Base-by-base conservation (phyloP, 2,888 invertebrate species). In the Stramonita haemastoma region DNA sequence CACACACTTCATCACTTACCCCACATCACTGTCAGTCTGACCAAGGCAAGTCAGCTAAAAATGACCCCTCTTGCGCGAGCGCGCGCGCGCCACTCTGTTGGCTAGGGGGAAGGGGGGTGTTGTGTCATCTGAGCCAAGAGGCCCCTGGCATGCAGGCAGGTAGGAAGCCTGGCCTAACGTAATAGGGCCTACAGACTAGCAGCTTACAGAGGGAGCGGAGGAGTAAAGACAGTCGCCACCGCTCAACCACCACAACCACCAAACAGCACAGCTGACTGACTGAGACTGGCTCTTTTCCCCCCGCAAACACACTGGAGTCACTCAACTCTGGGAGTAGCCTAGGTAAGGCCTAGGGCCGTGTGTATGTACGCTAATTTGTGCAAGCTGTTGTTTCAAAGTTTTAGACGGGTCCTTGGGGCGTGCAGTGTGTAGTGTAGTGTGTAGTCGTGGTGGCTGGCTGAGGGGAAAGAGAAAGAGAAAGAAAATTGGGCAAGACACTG, bases 381-480 rank as follows among this genome's bases (percentile, higher is more conserved):
- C 86, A 86, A 86, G 86, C 86, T 86, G 86, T 86, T 86, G 86
- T 86, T 86, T 86, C 86, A 66, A 86, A 86, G 86, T 46, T 83
- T 83, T 46, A 83, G 46, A 46, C 26, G 46, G 36, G 19, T 46
- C 36, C 36, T n/a, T n/a, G n/a, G 29, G 46, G 46, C 46, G 46
- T 46, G 46, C 8, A 46, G 46, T 46, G 46, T 46, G 8, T 46
- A 46, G 46, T 46, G 46, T 46, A 46, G 46, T 66, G 66, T 66
- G 13, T 66, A 22, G 66, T 66, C 6, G 13, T 60, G 66, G 66
- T 17, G 66, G 19, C 66, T 66, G 6, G 13, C 66, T 66, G 66
- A 66, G 19, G 13, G 66, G 46, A 46, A 46, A 46, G 46, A 46
- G 46, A 46, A 8, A 46, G 46, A 46, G 46, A 46, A 8, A 2